Percentiles rank a stretch among this genome's conserved stretches.
phyloP scores from a whole-genome alignment of 1,140 invertebrate species.

The Agrypnia vestita region DNA sequence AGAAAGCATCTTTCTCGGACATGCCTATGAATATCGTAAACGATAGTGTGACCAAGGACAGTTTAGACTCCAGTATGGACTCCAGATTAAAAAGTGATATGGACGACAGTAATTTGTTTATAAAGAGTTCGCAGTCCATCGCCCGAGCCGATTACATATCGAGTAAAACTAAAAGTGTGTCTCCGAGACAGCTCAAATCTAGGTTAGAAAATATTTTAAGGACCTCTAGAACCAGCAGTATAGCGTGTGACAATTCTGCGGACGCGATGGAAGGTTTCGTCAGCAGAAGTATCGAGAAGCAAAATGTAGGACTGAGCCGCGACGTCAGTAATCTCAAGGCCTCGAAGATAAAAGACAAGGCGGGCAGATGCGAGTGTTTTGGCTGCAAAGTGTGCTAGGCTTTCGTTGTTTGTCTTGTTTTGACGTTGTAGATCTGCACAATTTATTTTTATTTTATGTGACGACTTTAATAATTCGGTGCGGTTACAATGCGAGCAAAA shows the following conservation, averaged over 20 bases:
- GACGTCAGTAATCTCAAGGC: not conserved
- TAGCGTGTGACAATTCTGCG: conserved; percentile 40
- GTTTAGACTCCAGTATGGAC: conserved; percentile 58
- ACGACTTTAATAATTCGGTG: not conserved
- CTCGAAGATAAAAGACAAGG: conserved; percentile 47
- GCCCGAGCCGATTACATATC: conserved; percentile 53
- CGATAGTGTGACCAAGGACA: conserved; percentile 54
- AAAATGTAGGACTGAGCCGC: not conserved
- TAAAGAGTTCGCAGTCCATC: conserved; percentile 51
- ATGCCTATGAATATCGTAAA: conserved; percentile 56
- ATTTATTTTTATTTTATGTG: not conserved
- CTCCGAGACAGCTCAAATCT: conserved; percentile 74
- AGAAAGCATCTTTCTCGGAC: conserved; percentile 57
- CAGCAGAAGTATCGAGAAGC: not conserved
- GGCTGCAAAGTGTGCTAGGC: conserved; percentile 52
- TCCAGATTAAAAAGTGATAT: conserved; percentile 49
- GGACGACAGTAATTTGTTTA: conserved; percentile 51
- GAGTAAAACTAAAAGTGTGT: conserved; percentile 71
- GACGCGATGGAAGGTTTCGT: conserved; percentile 14
- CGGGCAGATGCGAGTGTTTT: conserved; percentile 52
- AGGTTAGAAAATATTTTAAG: conserved; percentile 64
- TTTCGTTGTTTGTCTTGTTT: not conserved
- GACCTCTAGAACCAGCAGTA: conserved; percentile 40
- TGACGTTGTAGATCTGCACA: conserved; percentile 28
- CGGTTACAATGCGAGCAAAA: too few species aligned